Evolutionary conservation across 2,113 vertebrate species (phyloP).

Genomic region (Lichenostomus cassidix): DNA sequence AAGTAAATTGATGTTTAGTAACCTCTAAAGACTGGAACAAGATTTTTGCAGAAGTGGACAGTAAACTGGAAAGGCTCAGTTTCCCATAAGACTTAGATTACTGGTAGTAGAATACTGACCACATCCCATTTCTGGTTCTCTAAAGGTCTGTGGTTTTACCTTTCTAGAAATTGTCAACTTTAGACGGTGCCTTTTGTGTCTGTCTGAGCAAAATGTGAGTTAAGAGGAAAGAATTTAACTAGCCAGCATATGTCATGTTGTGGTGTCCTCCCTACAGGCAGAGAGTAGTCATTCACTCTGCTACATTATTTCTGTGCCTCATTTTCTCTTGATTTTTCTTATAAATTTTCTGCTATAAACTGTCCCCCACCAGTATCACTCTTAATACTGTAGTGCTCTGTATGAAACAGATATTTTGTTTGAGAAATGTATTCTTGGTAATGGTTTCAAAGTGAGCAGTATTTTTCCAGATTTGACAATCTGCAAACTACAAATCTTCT

Average conservation of each 20-base stretch:
- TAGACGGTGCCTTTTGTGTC: not conserved
- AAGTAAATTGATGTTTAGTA: constrained; percentile 28
- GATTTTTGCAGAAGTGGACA: constrained; percentile 45
- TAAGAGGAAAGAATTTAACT: constrained; percentile 15
- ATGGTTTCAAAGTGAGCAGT: not conserved
- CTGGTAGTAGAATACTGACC: constrained; percentile 58
- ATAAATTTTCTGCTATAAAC: not conserved
- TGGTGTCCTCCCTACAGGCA: not conserved
- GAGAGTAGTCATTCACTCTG: constrained; percentile 1
- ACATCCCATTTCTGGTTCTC: constrained; percentile 45
- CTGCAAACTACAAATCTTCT: not conserved
- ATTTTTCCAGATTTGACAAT: constrained; percentile 14
- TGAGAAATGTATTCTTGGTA: not conserved
- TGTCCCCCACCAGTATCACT: not conserved
- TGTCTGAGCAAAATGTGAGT: constrained; percentile 18
- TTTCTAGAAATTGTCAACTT: constrained; percentile 66
- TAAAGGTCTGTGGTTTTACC: constrained; percentile 57
- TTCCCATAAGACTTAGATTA: constrained; percentile 72
- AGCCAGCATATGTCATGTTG: constrained; percentile 20
- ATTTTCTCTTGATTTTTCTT: not conserved
- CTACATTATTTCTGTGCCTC: not conserved
- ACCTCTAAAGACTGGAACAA: constrained; percentile 34
- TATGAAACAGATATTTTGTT: not conserved
- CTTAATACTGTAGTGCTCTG: not conserved
- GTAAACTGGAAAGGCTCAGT: constrained; percentile 57